Base-by-base conservation (phyloP, 2,113 vertebrate species). In the Chaetodon auriga region DNA sequence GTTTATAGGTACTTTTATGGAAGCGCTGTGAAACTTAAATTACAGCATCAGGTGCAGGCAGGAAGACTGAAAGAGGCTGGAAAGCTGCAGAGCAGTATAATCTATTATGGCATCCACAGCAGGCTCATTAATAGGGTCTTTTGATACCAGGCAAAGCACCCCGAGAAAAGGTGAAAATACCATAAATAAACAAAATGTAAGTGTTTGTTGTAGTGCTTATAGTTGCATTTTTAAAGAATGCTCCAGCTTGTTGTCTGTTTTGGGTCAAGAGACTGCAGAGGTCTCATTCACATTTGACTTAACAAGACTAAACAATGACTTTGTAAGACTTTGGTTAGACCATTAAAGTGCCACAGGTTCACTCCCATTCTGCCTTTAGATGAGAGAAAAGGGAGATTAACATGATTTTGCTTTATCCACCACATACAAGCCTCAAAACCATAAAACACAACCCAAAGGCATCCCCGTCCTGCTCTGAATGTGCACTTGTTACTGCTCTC, bases 401-500 rank as follows among this genome's bases (percentile, higher is more conserved):
- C 93, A 94, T 92, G 91, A 93, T 93, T 94, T 93, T 91, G 86
- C 92, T 92, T 94, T 92, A 85, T 91, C 92, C 89, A 76, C 89
- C 89, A 80, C 90, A 85, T 89, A 86, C 91, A 93, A 89, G 83
- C 91, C 86, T 84, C 88, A 89, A 90, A 92, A 89, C 93, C 91
- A 92, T 94, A 93, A 94, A 95, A 94, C 90, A 91, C 91, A 90
- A 88, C 91, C 93, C 83, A 91, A 95, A 94, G 90, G 89, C 92
- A 90, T 93, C 89, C 89, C 78, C 79, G 83, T 95, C 92, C 92
- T 38, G 66, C 81, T 91, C 81, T 96, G 94, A 95, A 95, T 96
- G 94, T 90, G 93, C 95, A 95, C 95, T 95, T 95, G 95, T 94
- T 95, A 93, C 92, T 91, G 93, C 95, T 94, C 95, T 96, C 94